Evolutionary conservation across 2,888 invertebrate species (phyloP).

Genomic region (Cephus runcator): DNA sequence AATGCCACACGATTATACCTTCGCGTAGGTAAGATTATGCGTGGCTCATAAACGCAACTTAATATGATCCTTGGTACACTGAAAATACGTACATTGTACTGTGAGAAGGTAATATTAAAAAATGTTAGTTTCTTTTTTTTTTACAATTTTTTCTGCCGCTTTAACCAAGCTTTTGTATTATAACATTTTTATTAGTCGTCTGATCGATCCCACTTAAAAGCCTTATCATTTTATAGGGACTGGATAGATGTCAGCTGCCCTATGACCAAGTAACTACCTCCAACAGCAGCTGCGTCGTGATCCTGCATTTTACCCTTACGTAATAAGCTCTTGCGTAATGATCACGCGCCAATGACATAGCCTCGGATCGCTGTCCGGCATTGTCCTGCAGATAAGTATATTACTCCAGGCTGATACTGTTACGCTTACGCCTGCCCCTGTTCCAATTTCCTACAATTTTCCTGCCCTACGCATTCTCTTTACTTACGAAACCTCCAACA

Average conservation of each 20-base stretch:
- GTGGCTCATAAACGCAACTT: slow-evolving; percentile 25
- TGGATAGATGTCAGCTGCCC: slow-evolving; percentile 3
- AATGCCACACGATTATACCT: slow-evolving; percentile 34
- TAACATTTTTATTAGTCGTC: too few species aligned
- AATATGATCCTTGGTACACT: slow-evolving; percentile 14
- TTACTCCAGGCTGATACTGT: too few species aligned
- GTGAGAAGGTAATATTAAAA: too few species aligned
- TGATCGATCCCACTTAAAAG: too few species aligned
- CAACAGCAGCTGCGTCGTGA: slow-evolving; percentile 28
- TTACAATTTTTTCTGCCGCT: too few species aligned
- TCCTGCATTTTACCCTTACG: slow-evolving; percentile 28
- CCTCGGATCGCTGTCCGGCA: slow-evolving; percentile 27
- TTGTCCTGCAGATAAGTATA: slow-evolving; percentile 39
- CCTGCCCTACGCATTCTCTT: slow-evolving; percentile 8
- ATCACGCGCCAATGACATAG: slow-evolving; percentile 22
- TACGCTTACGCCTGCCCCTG: not conserved
- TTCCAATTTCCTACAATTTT: not conserved
- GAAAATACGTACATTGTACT: too few species aligned
- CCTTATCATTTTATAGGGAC: too few species aligned
- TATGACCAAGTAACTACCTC: slow-evolving; percentile 30
- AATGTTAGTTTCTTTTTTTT: too few species aligned
- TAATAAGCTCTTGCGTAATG: slow-evolving; percentile 34
- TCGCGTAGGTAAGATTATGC: slow-evolving; percentile 40
- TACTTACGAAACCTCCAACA: not conserved
- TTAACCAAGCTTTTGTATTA: too few species aligned